These are phyloP conservation scores for Heliornis fulica DNA, from an alignment of 2,113 vertebrate genomes.

Conservation along the genomic window DNA sequence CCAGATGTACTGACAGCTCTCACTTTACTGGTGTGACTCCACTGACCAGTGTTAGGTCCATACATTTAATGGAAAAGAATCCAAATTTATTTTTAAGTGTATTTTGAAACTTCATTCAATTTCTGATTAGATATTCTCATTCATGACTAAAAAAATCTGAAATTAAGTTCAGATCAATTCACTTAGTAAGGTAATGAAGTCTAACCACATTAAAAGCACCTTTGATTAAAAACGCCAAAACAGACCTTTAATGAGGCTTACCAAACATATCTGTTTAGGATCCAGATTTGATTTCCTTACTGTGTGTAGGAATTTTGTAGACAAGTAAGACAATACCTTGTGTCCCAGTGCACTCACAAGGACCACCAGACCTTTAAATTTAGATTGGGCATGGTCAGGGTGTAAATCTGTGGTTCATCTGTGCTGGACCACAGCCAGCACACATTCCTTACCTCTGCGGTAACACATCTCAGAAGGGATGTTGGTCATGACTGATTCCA, in stretches of 20 bases:
- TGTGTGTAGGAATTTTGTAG: not conserved
- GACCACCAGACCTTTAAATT: not conserved
- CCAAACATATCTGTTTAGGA: not conserved
- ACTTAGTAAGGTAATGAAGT: not conserved
- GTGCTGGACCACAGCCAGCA: not conserved
- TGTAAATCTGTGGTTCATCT: not conserved
- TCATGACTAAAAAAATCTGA: not conserved
- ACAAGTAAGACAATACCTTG: not conserved
- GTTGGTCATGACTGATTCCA: not conserved
- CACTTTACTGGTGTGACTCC: not conserved
- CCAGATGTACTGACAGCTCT: not conserved
- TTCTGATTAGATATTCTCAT: not conserved
- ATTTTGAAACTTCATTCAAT: not conserved
- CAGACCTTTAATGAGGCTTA: not conserved
- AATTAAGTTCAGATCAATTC: not conserved
- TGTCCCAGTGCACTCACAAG: not conserved
- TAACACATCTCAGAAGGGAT: not conserved
- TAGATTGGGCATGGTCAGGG: not conserved
- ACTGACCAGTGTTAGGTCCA: not conserved
- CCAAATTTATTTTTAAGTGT: not conserved
- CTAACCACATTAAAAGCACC: not conserved
- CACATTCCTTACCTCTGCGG: not conserved
- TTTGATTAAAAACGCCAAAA: not conserved
- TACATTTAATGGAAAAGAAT: not conserved
- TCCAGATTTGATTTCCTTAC: not conserved